Evolutionary conservation across 1,140 invertebrate genomes (phyloP), one percentile per base, ranked within the genome.

Genomic region (Bemisia tabaci): DNA sequence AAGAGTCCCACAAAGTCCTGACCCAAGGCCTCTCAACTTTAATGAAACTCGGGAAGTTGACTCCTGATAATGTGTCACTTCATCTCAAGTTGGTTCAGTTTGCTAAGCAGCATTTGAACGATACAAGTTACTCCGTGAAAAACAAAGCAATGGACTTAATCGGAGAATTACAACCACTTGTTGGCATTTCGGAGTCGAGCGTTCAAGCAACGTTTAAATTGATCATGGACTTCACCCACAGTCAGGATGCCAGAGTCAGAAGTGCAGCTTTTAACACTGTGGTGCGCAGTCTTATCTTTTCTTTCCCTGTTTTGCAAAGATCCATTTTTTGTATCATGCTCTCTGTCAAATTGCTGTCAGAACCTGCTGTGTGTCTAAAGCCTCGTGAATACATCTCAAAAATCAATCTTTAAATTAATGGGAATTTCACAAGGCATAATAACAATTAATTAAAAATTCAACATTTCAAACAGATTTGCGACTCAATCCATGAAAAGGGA

Each of bases 201-300:
- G 33, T 65, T 39, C 61, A 67, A 48, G 9, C 79, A 86, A 70
- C 65, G 77, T 82, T 62, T 79, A 84, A 70, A 72, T 79, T 92
- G 65, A 80, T 94, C 21, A 84, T 85, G 25, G 86, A 87, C 72
- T 94, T 91, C 78, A 88, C 89, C 22, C 84, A 88, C 75, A 89
- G 92, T 72, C 89, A 92, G 77, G 94, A 97, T 82, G 90, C 94
- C 0, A 80, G 94, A 74, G 93, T 96, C 11, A 81, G 94, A 26
- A 88, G 89, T 69, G 87, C 89, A 76, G 91, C 94, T 1, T 89
- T 96, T 73, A 83, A 88, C 72, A 88, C 92, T 0, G 83, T 96
- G 77, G 85, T 95, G 66, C 83, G 84, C 22, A 48, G 26, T n/a
- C n/a, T n/a, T n/a, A n/a, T n/a, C n/a, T n/a, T n/a, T n/a, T n/a